phyloP scores from a whole-genome alignment of 2,113 vertebrate genomes.

The Actinemys pallida region DNA sequence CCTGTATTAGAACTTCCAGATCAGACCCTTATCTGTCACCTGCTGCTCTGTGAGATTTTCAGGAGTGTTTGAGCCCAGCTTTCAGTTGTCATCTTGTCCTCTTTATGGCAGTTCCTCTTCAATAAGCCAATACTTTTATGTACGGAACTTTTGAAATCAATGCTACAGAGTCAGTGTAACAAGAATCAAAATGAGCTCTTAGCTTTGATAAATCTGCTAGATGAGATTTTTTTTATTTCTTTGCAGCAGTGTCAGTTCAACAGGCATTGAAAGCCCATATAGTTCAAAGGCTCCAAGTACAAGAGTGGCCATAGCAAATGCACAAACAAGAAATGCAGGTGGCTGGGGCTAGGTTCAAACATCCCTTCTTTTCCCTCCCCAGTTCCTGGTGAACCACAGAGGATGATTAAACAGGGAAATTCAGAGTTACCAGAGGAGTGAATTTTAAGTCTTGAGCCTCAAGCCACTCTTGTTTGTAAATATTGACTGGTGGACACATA shows the following conservation, averaged over 20 bases:
- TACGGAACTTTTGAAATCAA: constrained; percentile 30
- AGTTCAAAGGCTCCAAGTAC: constrained; percentile 19
- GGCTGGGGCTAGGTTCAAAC: neutral
- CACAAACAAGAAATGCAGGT: neutral
- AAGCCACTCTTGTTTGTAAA: neutral
- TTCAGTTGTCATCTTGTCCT: neutral
- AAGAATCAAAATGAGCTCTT: neutral
- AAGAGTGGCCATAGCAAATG: neutral
- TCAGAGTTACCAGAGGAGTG: neutral
- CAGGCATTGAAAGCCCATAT: neutral
- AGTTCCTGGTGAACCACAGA: neutral
- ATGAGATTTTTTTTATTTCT: neutral
- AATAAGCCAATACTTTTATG: neutral
- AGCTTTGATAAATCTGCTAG: neutral
- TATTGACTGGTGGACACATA: accelerated
- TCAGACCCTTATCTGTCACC: neutral
- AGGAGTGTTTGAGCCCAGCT: constrained; percentile 29
- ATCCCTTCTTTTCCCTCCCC: neutral
- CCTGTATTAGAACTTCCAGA: neutral
- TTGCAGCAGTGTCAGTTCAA: neutral
- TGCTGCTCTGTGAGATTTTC: constrained; percentile 5
- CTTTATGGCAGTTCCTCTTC: constrained; percentile 24
- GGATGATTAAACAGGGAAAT: neutral
- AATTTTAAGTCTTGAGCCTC: neutral
- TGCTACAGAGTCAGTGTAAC: constrained; percentile 21